phyloP scores from a whole-genome alignment of 2,113 vertebrate genomes.

The Aptenodytes forsteri region DNA sequence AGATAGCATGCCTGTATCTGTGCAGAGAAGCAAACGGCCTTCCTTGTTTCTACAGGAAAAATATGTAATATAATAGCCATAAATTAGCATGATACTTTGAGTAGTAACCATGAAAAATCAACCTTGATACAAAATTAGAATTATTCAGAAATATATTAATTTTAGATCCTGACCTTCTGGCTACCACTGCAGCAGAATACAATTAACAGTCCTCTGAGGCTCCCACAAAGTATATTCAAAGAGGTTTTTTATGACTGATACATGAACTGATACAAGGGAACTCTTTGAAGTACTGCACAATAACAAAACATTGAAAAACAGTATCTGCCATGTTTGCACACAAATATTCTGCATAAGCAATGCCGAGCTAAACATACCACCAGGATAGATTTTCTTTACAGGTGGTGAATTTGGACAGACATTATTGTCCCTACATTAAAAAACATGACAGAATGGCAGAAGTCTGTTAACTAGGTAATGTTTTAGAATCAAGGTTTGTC shows the following conservation, averaged over 20 bases:
- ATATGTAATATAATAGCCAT: not conserved
- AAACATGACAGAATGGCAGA: not conserved
- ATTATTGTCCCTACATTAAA: not conserved
- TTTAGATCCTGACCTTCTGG: conserved; percentile 40
- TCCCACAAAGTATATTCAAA: conserved; percentile 11
- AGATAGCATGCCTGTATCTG: not conserved
- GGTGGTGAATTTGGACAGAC: not conserved
- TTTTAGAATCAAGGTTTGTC: not conserved
- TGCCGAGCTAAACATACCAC: not conserved
- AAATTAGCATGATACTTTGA: not conserved
- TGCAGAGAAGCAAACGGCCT: not conserved
- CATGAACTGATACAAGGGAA: not conserved
- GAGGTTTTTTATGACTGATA: not conserved
- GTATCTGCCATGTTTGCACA: not conserved
- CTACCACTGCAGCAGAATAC: conserved; percentile 4
- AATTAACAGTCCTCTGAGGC: not conserved
- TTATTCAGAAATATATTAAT: conserved; percentile 26
- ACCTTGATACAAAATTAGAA: conserved; percentile 11
- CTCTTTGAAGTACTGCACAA: not conserved
- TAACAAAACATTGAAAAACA: conserved; percentile 4
- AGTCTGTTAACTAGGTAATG: not conserved
- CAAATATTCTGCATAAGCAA: not conserved
- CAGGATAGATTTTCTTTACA: not conserved
- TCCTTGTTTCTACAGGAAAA: conserved; percentile 12
- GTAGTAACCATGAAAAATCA: conserved; percentile 11